Conservation (phyloP, 2,113 vertebrate species). For the Protobothrops flavoviridis region DNA sequence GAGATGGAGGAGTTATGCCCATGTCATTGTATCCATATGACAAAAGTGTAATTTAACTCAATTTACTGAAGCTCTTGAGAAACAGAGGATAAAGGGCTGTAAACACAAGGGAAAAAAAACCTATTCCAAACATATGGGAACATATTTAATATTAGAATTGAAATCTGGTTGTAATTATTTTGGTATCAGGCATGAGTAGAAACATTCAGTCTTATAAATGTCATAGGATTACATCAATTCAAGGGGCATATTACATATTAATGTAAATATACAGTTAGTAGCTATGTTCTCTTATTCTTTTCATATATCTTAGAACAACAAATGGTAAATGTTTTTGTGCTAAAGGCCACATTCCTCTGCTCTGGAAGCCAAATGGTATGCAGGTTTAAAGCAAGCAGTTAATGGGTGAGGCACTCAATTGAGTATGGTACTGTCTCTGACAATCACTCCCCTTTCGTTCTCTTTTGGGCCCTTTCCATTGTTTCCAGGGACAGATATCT, state of each 20-base stretch:
- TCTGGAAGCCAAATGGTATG: neutral
- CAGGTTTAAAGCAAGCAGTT: neutral
- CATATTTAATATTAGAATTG: neutral
- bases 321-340: neutral
- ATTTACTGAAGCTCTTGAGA: neutral
- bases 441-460: neutral
- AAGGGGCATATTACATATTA: neutral
- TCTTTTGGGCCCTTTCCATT: neutral
- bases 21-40: neutral
- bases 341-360: neutral
- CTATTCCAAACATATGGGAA: neutral
- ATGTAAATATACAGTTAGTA: neutral
- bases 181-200: neutral
- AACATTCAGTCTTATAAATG: neutral
- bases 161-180: neutral
- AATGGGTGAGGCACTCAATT: neutral
- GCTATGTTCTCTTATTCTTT: neutral
- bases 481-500: neutral
- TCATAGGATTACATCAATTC: neutral
- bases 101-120: neutral
- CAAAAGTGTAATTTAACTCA: neutral
- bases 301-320: neutral
- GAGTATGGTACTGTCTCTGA: neutral
- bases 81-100: neutral
- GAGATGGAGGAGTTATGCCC: neutral